Base-by-base conservation (phyloP, 2,797 vertebrate genomes). In the Sebastes steindachneri region DNA sequence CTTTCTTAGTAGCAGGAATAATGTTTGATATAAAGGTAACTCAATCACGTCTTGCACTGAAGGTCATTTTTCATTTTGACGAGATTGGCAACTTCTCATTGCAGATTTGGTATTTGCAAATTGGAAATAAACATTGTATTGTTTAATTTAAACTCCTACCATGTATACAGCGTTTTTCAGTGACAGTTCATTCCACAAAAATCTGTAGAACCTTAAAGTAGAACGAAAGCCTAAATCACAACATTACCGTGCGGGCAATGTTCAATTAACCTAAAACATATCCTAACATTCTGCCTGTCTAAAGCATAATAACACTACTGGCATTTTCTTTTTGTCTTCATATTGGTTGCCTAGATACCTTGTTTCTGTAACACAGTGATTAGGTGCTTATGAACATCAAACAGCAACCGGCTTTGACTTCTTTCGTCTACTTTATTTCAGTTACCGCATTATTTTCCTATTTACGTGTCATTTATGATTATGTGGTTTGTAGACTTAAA, bases 311-410 rank as follows among this genome's bases (percentile, higher is more conserved):
- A 65, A 51, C 51, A 37, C 75, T 2, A 48, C 62, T 68, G 75
- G 35, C 79, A 68, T 76, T 72, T 55, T 54, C 3, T 67, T 78
- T 82, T 76, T 75, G 51, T 51, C 53, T 75, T 78, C 80, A 67
- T 68, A 58, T 78, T 57, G 67, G 93, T 94, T 93, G 90, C 92
- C 86, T 91, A 58, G 91, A 90, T 91, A 94, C 91, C 74, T 69
- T 73, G 79, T 62, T 86, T 65, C 91, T 92, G 91, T 80, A 62
- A 66, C 77, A 28, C 59, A 48, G 70, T 66, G 90, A 93, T 94
- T 93, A 91, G 77, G 51, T 82, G 77, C 90, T 89, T 90, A 85
- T 80, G 75, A 80, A 90, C 81, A 89, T 88, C 80, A 89, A 90
- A 87, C 68, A 41, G 26, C 23, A 23, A 73, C 67, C 33, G 17